Percentiles rank a stretch among this genome's conserved stretches.
Conservation (phyloP, 2,888 invertebrate species). For the Leucoptera coffeella region DNA sequence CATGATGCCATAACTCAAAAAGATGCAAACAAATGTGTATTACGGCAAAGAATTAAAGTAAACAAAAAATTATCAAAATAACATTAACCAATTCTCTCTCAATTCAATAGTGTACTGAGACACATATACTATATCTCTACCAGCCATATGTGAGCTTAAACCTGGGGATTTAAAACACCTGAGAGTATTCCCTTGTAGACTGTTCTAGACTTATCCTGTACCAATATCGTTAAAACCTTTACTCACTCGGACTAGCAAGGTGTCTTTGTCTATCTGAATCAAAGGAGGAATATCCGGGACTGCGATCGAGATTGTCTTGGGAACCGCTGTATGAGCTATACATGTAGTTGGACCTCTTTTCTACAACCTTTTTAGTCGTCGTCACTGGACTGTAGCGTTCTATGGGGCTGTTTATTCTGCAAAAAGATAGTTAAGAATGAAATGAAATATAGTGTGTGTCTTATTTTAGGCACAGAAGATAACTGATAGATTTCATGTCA, state of each 20-base stretch:
- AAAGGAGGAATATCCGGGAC: conserved; percentile 31
- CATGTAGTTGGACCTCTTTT: conserved; percentile 43
- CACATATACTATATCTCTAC: too few species aligned
- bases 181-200: too few species aligned
- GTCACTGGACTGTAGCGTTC: conserved; percentile 40
- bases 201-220: too few species aligned
- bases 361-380: conserved; percentile 33
- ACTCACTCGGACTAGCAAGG: conserved; percentile 31
- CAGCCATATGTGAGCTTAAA: too few species aligned
- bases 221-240: conserved; percentile 2
- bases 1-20: too few species aligned
- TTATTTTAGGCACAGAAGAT: background rate
- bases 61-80: too few species aligned
- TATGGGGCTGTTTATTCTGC: conserved; percentile 33
- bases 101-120: too few species aligned
- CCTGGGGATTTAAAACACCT: too few species aligned
- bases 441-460: conserved; percentile 6
- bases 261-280: conserved; percentile 28
- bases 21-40: too few species aligned
- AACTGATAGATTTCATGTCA: too few species aligned
- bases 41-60: too few species aligned
- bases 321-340: conserved; percentile 39
- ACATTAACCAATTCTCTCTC: too few species aligned
- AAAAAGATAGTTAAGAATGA: conserved; percentile 3
- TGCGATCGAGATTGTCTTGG: conserved; percentile 36